Evolutionary conservation across 2,797 vertebrate genomes (phyloP).

Genomic region (Propithecus perrieri): DNA sequence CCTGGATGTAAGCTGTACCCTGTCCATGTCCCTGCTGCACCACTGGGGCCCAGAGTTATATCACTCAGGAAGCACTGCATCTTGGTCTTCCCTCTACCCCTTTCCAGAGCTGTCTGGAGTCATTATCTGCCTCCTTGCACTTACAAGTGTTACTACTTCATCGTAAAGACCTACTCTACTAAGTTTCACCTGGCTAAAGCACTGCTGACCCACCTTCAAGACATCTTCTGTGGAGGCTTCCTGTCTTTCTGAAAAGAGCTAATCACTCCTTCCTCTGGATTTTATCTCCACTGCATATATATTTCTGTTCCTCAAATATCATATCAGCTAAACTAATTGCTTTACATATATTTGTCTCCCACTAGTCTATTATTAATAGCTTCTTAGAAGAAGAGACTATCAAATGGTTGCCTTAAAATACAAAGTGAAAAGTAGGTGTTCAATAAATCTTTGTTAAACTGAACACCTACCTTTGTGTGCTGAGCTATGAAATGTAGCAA

Average conservation of each 20-base stretch:
- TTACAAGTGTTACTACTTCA: not conserved
- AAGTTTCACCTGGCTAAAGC: too few relatives aligned
- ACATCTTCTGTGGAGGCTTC: not conserved
- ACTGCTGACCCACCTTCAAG: not conserved
- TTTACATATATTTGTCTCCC: not conserved
- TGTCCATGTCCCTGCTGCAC: not conserved
- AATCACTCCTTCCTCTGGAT: not conserved
- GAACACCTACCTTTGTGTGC: not conserved
- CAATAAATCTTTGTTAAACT: not conserved
- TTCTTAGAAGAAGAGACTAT: not conserved
- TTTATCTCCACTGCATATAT: not conserved
- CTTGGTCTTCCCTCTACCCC: rapidly evolving
- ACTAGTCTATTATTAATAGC: not conserved
- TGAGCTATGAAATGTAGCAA: not conserved
- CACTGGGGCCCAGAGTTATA: rapidly evolving
- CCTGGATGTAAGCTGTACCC: not conserved
- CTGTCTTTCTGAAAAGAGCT: not conserved
- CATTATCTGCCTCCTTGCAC: not conserved
- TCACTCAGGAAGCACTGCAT: not conserved
- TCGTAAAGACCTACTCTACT: not conserved
- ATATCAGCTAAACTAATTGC: not conserved
- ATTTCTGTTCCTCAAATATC: not conserved
- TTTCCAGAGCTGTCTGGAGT: not conserved
- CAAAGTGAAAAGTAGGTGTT: not conserved
- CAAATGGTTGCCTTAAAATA: not conserved